Percentiles rank a stretch among this genome's conserved stretches.
Evolutionary conservation across 2,113 vertebrate species (phyloP).

Genomic region (Oncorhynchus clarkii): DNA sequence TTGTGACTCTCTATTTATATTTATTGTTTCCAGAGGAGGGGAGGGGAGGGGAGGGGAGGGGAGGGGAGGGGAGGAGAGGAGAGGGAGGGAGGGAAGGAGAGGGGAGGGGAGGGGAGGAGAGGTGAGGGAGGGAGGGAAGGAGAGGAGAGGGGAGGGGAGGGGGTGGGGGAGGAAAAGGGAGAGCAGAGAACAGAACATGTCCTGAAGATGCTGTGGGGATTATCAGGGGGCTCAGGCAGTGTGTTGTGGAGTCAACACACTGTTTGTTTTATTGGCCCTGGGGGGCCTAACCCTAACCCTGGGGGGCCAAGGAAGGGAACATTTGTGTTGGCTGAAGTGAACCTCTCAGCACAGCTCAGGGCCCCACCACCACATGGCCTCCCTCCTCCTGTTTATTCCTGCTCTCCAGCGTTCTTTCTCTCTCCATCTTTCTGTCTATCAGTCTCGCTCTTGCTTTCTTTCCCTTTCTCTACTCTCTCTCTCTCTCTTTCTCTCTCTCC

Average conservation of each 20-base stretch:
- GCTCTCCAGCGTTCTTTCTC: not conserved
- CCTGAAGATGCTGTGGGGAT: constrained; percentile 12
- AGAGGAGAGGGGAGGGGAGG: not conserved
- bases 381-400: constrained; percentile 23
- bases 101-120: constrained; percentile 14
- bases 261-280: constrained; percentile 52
- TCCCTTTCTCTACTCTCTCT: not conserved
- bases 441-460: not conserved
- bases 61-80: constrained; percentile 26
- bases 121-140: not conserved
- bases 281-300: not conserved
- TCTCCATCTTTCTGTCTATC: not conserved
- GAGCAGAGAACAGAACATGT: not conserved
- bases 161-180: constrained; percentile 18
- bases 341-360: not conserved
- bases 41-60: not conserved
- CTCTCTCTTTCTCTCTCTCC: too few relatives aligned
- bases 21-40: constrained; percentile 11
- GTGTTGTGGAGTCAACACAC: constrained; percentile 31
- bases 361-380: constrained; percentile 24
- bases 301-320: constrained; percentile 20
- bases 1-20: not conserved
- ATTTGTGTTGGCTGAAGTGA: constrained; percentile 36
- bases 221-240: not conserved
- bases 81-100: too few relatives aligned